phyloP scores from a whole-genome alignment of 2,888 invertebrate genomes.

The Cylindroiulus punctatus region DNA sequence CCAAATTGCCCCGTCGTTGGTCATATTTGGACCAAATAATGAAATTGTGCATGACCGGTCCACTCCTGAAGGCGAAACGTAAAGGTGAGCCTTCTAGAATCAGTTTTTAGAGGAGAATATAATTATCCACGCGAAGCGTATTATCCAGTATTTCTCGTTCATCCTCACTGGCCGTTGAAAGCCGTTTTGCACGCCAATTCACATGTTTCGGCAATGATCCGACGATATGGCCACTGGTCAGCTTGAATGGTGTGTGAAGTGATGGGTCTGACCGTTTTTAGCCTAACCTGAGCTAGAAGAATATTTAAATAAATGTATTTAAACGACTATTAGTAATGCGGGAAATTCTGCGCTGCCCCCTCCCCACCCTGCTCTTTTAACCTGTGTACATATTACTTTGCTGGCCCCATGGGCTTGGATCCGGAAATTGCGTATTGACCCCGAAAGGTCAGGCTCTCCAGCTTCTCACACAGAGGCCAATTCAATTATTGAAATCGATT shows the following conservation, averaged over 20 bases:
- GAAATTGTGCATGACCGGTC: neutral
- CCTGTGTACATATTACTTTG: neutral
- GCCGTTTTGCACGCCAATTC: too few relatives aligned
- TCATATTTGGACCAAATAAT: neutral
- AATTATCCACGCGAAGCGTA: neutral
- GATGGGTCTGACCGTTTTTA: neutral
- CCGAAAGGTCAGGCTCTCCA: neutral
- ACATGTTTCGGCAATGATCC: too few relatives aligned
- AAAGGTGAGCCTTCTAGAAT: neutral
- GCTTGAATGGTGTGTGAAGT: neutral
- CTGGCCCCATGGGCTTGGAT: neutral
- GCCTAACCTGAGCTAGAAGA: too few relatives aligned
- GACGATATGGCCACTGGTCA: too few relatives aligned
- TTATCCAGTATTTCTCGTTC: neutral
- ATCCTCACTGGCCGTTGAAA: neutral
- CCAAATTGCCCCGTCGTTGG: neutral
- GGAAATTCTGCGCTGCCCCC: neutral
- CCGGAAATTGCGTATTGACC: neutral
- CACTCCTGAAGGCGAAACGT: neutral
- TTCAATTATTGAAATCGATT: neutral
- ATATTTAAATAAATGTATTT: neutral
- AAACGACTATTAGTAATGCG: neutral
- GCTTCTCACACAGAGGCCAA: neutral
- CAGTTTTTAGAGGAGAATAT: neutral
- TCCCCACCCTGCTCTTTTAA: too few relatives aligned